phyloP scores from a whole-genome alignment of 2,113 vertebrate genomes.

The Procapra przewalskii region DNA sequence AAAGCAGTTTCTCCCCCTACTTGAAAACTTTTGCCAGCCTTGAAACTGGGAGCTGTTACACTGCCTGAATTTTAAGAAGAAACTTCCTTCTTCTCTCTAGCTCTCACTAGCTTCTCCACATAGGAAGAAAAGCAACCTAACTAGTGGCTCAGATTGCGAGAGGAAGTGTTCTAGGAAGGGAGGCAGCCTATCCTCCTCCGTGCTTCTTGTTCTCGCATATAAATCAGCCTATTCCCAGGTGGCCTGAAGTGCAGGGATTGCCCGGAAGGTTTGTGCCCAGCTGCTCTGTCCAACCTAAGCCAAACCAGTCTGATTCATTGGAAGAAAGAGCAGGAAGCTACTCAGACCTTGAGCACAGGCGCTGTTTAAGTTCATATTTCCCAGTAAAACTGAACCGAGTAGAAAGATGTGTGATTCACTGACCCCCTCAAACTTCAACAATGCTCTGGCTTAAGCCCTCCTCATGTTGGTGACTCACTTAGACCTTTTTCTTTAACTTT shows the following conservation, averaged over 20 bases:
- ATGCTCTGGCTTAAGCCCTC: not conserved
- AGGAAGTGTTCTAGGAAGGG: not conserved
- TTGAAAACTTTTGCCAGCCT: not conserved
- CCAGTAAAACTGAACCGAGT: slow-evolving; percentile 12
- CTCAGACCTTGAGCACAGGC: not conserved
- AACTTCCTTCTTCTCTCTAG: not conserved
- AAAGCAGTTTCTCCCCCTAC: not conserved
- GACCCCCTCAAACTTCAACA: not conserved
- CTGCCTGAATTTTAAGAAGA: not conserved
- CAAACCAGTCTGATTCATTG: not conserved
- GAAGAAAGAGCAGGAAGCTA: not conserved
- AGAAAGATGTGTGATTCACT: not conserved
- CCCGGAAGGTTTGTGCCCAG: not conserved
- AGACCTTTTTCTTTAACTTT: not conserved
- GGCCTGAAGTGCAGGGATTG: fast-evolving
- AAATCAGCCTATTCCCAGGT: not conserved
- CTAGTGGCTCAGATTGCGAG: not conserved
- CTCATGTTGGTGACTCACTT: not conserved
- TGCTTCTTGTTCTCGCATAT: not conserved
- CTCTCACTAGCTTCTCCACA: not conserved
- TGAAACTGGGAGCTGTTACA: not conserved
- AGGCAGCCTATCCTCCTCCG: fast-evolving
- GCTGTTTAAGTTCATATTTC: not conserved
- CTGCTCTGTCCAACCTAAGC: not conserved
- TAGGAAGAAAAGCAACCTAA: not conserved